Conservation (phyloP, 2,113 vertebrate species). For the Acanthisitta chloris region DNA sequence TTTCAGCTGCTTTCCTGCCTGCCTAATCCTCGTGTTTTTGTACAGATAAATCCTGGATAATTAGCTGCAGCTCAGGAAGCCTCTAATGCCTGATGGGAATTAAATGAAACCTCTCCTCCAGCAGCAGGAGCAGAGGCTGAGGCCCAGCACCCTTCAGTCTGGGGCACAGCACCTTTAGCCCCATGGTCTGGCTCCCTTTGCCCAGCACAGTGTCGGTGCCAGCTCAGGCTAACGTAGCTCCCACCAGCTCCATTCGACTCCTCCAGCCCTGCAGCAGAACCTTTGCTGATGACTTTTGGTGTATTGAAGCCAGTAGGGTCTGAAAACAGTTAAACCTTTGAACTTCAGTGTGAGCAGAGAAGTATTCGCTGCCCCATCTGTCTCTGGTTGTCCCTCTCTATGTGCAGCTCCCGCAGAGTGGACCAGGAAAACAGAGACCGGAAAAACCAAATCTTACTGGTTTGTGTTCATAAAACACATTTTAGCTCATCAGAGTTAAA, state of each 20-base stretch:
- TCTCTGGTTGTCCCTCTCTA: accelerated
- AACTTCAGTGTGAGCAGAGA: neutral
- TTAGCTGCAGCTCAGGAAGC: conserved; percentile 67
- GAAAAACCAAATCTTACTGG: neutral
- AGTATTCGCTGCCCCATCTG: no score
- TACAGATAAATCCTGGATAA: conserved; percentile 76
- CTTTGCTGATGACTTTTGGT: neutral
- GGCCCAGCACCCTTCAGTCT: neutral
- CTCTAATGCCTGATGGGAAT: conserved; percentile 31
- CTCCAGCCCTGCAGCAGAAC: neutral
- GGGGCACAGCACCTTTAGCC: neutral
- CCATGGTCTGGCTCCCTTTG: neutral
- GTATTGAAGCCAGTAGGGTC: accelerated
- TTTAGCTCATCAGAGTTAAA: neutral
- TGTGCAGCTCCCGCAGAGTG: accelerated
- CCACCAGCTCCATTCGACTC: accelerated
- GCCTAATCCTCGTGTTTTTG: conserved; percentile 71
- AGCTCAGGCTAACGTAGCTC: neutral
- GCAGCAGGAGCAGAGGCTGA: neutral
- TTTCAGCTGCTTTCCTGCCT: conserved; percentile 54
- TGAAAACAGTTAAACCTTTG: neutral
- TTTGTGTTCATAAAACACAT: neutral
- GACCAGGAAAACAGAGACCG: neutral
- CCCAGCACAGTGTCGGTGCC: accelerated
- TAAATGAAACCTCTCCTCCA: conserved; percentile 26